Evolutionary conservation across 2,888 invertebrate genomes (phyloP).

Genomic region (Panorpa germanica): DNA sequence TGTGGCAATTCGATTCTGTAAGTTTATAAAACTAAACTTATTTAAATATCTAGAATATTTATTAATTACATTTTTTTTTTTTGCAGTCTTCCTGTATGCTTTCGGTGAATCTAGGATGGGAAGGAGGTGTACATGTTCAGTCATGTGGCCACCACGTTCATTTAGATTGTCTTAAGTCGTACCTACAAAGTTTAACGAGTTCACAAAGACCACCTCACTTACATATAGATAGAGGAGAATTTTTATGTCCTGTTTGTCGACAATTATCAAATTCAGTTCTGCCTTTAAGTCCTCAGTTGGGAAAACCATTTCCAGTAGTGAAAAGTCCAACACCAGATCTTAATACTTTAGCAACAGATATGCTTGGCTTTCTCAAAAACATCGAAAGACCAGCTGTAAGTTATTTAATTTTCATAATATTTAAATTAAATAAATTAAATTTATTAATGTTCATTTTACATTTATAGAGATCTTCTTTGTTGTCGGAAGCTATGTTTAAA

Average conservation of each 20-base stretch:
- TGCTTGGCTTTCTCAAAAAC: slow-evolving; percentile 42
- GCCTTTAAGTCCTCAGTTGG: slow-evolving; percentile 56
- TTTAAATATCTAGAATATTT: slow-evolving; percentile 1
- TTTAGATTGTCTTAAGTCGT: slow-evolving; percentile 81
- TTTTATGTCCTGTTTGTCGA: slow-evolving; percentile 86
- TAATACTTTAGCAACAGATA: slow-evolving; percentile 22
- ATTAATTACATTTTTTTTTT: slow-evolving; percentile 13
- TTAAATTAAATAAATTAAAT: slow-evolving; percentile 1
- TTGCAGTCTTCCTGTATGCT: too few species aligned
- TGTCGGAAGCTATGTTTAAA: slow-evolving; percentile 77
- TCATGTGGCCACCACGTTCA: slow-evolving; percentile 97
- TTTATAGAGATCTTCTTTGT: slow-evolving; percentile 41
- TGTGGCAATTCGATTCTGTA: slow-evolving; percentile 49
- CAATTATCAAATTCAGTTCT: slow-evolving; percentile 82
- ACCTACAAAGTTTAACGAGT: slow-evolving; percentile 65
- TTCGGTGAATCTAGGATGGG: slow-evolving; percentile 67
- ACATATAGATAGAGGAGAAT: slow-evolving; percentile 65
- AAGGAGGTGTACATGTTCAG: slow-evolving; percentile 82
- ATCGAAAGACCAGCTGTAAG: slow-evolving; percentile 45
- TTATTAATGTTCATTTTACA: slow-evolving; percentile 6
- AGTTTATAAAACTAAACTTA: slow-evolving; percentile 14
- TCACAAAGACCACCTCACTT: slow-evolving; percentile 59
- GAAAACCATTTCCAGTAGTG: slow-evolving; percentile 42
- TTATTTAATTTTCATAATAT: slow-evolving; percentile 11
- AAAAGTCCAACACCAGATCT: slow-evolving; percentile 25